phyloP scores from a whole-genome alignment of 2,888 invertebrate species.

The Hydropsyche betteni region DNA sequence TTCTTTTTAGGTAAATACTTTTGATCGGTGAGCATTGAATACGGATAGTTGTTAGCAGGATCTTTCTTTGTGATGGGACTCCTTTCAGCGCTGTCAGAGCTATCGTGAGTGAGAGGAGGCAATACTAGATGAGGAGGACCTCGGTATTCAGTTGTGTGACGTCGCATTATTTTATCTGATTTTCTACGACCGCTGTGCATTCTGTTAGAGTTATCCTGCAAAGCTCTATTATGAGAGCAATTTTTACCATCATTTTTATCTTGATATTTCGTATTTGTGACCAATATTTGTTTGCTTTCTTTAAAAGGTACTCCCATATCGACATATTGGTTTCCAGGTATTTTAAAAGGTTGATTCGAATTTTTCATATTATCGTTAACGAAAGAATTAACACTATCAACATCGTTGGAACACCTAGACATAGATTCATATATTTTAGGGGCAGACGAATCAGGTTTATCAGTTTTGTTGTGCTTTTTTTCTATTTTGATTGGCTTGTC shows the following conservation, averaged over 20 bases:
- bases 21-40: constrained; percentile 44
- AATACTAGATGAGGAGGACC: constrained; percentile 46
- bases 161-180: constrained; percentile 35
- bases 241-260: constrained; percentile 34
- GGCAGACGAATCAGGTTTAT: constrained; percentile 22
- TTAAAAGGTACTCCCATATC: constrained; percentile 45
- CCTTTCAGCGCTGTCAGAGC: constrained; percentile 47
- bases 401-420: constrained; percentile 43
- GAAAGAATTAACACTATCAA: constrained; percentile 43
- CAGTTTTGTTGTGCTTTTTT: constrained; percentile 18
- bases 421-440: constrained; percentile 36
- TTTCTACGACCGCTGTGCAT: constrained; percentile 38
- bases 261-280: constrained; percentile 34
- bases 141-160: constrained; percentile 50
- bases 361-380: constrained; percentile 38
- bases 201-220: constrained; percentile 41
- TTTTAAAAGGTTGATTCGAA: constrained; percentile 26
- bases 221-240: constrained; percentile 30
- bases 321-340: constrained; percentile 43
- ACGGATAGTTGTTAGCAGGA: constrained; percentile 40
- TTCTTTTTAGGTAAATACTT: constrained; percentile 40
- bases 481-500: constrained; percentile 20
- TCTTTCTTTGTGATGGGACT: constrained; percentile 41
- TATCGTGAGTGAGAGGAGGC: constrained; percentile 46
- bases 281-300: constrained; percentile 33